phyloP scores from a whole-genome alignment of 2,888 invertebrate genomes.

The Tipula unca region DNA sequence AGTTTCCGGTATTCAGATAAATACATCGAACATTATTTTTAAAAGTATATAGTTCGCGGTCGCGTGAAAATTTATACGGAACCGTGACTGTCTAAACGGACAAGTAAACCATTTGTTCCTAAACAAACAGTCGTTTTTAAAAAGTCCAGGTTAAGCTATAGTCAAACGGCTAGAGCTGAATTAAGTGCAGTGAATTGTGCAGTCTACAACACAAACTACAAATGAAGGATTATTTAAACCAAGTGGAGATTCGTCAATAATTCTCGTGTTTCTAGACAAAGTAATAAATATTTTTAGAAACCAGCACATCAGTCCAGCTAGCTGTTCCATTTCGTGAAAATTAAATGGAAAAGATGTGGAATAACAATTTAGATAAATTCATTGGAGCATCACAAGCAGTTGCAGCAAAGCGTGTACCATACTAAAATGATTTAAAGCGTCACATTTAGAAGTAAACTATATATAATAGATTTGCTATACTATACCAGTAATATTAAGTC shows the following conservation, averaged over 20 bases:
- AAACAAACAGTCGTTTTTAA: not conserved
- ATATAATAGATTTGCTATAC: not conserved
- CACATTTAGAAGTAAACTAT: not conserved
- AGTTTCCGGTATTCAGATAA: too few species aligned
- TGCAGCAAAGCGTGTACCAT: constrained; percentile 29
- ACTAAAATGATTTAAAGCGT: constrained; percentile 21
- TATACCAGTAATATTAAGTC: constrained; percentile 15
- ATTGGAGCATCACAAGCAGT: constrained; percentile 37
- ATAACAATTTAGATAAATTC: constrained; percentile 38
- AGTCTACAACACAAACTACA: not conserved
- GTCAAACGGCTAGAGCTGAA: not conserved
- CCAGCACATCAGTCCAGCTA: not conserved
- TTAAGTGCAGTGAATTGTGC: not conserved
- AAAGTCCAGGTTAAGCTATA: not conserved
- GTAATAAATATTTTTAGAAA: not conserved
- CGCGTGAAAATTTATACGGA: not conserved
- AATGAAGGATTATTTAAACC: not conserved
- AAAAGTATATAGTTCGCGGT: not conserved
- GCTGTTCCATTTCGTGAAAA: not conserved
- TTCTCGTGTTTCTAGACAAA: not conserved
- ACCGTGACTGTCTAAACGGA: not conserved
- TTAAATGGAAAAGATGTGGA: constrained; percentile 32
- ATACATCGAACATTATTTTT: not conserved
- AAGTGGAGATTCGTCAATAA: not conserved
- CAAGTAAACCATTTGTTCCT: not conserved